A percentile compares a stretch with the other conserved stretches of the same genome.
These are phyloP conservation scores for Isurus oxyrinchus DNA, from an alignment of 2,113 vertebrate genomes.

Conservation along the genomic window DNA sequence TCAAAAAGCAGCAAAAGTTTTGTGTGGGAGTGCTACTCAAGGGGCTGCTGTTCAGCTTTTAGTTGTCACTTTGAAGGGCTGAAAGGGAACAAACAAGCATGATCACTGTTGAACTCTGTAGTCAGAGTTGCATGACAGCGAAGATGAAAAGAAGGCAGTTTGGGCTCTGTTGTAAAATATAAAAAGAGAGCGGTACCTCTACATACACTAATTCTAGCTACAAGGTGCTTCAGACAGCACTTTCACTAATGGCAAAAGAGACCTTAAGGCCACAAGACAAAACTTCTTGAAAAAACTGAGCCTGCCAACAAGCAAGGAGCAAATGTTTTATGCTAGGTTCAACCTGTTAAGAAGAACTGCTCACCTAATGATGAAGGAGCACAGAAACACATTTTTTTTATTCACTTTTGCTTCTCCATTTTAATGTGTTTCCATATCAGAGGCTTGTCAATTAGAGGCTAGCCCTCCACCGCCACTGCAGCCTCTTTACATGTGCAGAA, in stretches of 20 bases:
- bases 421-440: background rate
- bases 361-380: conserved; percentile 49
- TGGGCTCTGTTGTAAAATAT: conserved; percentile 68
- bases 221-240: conserved; percentile 60
- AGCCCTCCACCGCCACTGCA: background rate
- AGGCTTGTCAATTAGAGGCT: background rate
- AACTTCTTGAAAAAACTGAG: conserved; percentile 43
- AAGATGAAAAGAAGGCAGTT: conserved; percentile 82
- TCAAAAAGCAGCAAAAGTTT: conserved; percentile 72
- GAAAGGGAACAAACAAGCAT: conserved; percentile 75
- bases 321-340: conserved; percentile 72
- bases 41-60: conserved; percentile 63
- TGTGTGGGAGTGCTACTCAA: conserved; percentile 51
- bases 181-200: conserved; percentile 63
- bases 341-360: conserved; percentile 47
- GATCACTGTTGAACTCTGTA: conserved; percentile 65
- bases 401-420: background rate
- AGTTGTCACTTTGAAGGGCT: conserved; percentile 93
- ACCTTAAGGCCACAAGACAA: conserved; percentile 46
- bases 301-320: conserved; percentile 63
- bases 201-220: conserved; percentile 68
- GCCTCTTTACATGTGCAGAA: background rate
- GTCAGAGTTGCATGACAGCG: conserved; percentile 68
- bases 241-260: conserved; percentile 56
- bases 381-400: conserved; percentile 41